Evolutionary conservation across 2,113 vertebrate species (phyloP), one percentile per base, ranked within the genome.

Genomic region (Nettapus auritus): DNA sequence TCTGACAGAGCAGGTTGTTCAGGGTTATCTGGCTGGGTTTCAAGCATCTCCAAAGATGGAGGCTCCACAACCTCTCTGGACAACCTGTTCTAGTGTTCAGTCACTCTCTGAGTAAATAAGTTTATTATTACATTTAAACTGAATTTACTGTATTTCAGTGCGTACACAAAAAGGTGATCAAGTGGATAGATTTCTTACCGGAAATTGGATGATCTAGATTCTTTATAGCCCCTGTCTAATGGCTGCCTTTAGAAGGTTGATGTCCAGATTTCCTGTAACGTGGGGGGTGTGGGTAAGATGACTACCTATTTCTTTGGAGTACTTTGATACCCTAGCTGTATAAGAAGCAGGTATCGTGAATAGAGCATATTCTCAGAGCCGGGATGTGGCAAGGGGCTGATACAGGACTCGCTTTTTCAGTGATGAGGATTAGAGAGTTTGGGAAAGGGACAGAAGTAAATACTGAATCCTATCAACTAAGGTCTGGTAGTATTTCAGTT

Each of bases 291-390:
- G 36, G 36, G 1, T 48, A 40, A 40, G 78, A 8, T 7, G 3
- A 13, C 31, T 42, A 48, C 5, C 6, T 31, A 1, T 67, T 91
- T 78, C 11, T 73, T 6, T 52, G 48, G 20, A 44, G 31, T 67
- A 31, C 16, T 46, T 50, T 44, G 75, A 76, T n/a, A 64, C 21
- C 31, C 6, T 78, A 55, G 29, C 29, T 70, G 3, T 52, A 5
- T 73, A 17, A 57, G 86, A 46, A 25, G 6, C 33, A 31, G 16
- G 9, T 86, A 2, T 17, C 2, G 5, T 33, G 40, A 57, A 8
- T 4, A 28, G 40, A 48, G 23, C 0, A 0, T 63, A 56, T 59
- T 88, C 55, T 40, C 28, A 46, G 38, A 48, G 42, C 0, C 0
- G 3, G 8, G n/a, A 26, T 40, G 23, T 22, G n/a, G 6, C 36